phyloP scores from a whole-genome alignment of 2,797 vertebrate genomes.

The Pelochelys cantorii region DNA sequence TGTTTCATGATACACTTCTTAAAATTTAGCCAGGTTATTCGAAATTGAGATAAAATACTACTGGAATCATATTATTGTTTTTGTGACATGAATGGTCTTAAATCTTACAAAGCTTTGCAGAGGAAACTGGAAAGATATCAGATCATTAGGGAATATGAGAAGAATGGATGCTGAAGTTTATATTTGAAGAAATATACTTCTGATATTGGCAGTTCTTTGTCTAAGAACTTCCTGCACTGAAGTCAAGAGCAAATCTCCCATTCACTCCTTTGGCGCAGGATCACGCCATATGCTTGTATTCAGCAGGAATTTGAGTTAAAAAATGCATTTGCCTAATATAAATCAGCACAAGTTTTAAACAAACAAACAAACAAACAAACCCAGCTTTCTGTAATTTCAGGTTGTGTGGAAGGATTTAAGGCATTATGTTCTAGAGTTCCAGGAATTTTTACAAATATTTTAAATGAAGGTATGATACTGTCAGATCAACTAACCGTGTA shows the following conservation, averaged over 20 bases:
- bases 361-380: too few relatives aligned
- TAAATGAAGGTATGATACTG: background rate
- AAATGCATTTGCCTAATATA: background rate
- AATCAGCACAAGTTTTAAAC: background rate
- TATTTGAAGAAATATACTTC: background rate
- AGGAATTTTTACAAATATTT: background rate
- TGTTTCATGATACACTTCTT: background rate
- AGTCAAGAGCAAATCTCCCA: background rate
- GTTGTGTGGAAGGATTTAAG: background rate
- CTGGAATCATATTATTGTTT: background rate
- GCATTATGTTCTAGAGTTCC: background rate
- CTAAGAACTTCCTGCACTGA: background rate
- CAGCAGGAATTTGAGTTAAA: background rate
- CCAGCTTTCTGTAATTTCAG: background rate
- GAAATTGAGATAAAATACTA: background rate
- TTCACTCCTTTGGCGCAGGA: background rate
- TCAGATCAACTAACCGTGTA: too few relatives aligned
- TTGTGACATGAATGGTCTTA: background rate
- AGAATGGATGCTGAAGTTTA: background rate
- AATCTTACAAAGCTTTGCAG: background rate
- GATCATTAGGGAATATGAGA: background rate
- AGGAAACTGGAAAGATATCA: background rate
- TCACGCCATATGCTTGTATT: background rate
- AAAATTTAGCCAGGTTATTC: background rate
- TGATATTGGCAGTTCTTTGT: background rate